Conservation (phyloP, 1,140 invertebrate species). For the Rhopalosiphum maidis region DNA sequence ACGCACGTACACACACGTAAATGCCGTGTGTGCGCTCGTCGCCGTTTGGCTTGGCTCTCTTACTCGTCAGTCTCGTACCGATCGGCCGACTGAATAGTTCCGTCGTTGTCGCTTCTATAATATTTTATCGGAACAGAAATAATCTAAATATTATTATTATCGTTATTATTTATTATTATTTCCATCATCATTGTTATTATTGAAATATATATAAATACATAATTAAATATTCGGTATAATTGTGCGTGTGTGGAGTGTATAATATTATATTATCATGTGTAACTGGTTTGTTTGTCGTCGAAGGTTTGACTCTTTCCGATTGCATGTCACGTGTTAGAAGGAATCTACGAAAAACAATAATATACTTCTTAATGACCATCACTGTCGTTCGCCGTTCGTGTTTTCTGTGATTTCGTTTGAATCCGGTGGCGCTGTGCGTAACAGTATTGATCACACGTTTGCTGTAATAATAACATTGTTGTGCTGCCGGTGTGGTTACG, state of each 20-base stretch:
- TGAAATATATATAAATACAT: not conserved
- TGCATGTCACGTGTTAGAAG: not conserved
- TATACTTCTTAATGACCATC: not conserved
- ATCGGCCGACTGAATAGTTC: not conserved
- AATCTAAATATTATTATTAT: not conserved
- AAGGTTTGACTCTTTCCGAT: not conserved
- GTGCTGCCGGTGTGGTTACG: not conserved
- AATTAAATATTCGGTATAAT: not conserved
- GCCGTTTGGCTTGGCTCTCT: not conserved
- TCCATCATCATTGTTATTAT: not conserved
- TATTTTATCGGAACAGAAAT: not conserved
- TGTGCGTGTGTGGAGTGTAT: slow-evolving; percentile 4
- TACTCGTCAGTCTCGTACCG: slow-evolving; percentile 48
- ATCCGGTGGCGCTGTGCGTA: not conserved
- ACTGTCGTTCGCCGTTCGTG: not conserved
- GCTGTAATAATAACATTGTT: not conserved
- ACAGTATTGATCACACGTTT: not conserved
- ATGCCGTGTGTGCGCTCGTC: not conserved
- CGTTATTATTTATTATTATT: not conserved
- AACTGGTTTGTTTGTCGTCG: not conserved
- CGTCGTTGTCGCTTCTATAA: not conserved
- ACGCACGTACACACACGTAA: not conserved
- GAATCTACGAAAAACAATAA: not conserved
- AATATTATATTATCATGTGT: not conserved
- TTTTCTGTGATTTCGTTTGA: not conserved